Conservation (phyloP, 53 echinoderm and acorn worm genomes). For the Crossaster papposus region DNA sequence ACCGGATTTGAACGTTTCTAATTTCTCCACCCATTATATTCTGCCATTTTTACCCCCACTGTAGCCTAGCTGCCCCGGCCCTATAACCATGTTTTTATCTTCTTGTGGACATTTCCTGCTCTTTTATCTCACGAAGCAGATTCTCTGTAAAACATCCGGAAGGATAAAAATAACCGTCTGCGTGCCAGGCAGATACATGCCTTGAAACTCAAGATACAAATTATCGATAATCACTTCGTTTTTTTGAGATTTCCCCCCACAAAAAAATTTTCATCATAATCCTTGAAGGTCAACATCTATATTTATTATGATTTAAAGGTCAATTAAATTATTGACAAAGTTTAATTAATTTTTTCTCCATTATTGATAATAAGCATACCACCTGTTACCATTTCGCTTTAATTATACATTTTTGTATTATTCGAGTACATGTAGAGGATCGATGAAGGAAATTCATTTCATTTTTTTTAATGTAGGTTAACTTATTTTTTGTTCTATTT, state of each 20-base stretch:
- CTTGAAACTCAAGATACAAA: background rate
- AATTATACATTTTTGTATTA: no score
- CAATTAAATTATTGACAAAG: background rate
- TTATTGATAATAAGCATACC: no score
- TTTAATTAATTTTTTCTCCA: no score
- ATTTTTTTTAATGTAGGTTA: no score
- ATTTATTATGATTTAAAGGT: background rate
- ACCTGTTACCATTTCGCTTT: no score
- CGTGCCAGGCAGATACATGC: conserved; percentile 6
- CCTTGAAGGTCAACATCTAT: background rate
- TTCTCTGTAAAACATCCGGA: conserved; percentile 7
- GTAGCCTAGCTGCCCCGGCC: background rate
- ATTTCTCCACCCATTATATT: no score
- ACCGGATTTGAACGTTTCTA: no score
- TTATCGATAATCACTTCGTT: conserved; percentile 11
- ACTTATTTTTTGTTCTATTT: no score
- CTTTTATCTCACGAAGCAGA: conserved; percentile 16
- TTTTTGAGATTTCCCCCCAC: background rate
- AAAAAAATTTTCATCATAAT: background rate
- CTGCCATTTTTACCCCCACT: no score
- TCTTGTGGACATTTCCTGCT: conserved; percentile 19
- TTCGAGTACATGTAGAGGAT: no score
- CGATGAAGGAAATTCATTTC: no score
- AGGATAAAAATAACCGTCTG: conserved; percentile 12
- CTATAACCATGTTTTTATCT: background rate